These are phyloP conservation scores for Aeoliscus strigatus DNA, from an alignment of 2,797 vertebrate genomes.

Conservation along the genomic window DNA sequence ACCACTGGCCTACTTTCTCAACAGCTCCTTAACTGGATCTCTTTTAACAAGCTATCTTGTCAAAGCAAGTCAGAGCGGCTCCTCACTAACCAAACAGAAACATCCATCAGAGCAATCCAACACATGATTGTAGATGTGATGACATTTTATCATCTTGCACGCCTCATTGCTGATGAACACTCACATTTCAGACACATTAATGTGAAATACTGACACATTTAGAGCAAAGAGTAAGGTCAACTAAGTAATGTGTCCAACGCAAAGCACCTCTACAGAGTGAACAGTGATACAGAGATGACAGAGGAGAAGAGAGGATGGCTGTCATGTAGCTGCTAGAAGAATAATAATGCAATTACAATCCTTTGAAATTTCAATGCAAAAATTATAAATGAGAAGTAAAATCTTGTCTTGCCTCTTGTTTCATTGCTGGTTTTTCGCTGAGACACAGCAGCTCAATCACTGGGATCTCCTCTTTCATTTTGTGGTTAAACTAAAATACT, in stretches of 20 bases:
- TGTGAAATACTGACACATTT: conserved; percentile 26
- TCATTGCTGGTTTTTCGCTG: too few species aligned
- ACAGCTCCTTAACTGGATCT: conserved; percentile 43
- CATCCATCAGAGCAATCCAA: conserved; percentile 28
- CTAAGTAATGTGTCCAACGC: conserved; percentile 49
- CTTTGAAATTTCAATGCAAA: too few species aligned
- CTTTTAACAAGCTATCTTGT: conserved; percentile 49
- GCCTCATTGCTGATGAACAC: conserved; percentile 26
- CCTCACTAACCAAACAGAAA: conserved; percentile 9
- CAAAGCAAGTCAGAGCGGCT: conserved; percentile 33
- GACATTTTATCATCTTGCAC: conserved; percentile 36
- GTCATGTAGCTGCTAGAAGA: too few species aligned
- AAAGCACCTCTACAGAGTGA: conserved; percentile 27
- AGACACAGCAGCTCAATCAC: too few species aligned
- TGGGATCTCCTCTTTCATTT: too few species aligned
- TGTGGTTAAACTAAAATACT: too few species aligned
- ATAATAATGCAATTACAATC: too few species aligned
- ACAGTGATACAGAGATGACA: conserved; percentile 17
- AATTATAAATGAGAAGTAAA: too few species aligned
- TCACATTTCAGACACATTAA: conserved; percentile 28
- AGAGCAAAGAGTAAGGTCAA: conserved; percentile 34
- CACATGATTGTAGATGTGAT: conserved; percentile 45
- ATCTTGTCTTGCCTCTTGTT: too few species aligned
- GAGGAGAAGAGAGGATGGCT: conserved; percentile 13
- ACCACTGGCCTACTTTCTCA: conserved; percentile 47